Base-by-base conservation (phyloP, 2,888 invertebrate species). In the Drosophila suboccidentalis region DNA sequence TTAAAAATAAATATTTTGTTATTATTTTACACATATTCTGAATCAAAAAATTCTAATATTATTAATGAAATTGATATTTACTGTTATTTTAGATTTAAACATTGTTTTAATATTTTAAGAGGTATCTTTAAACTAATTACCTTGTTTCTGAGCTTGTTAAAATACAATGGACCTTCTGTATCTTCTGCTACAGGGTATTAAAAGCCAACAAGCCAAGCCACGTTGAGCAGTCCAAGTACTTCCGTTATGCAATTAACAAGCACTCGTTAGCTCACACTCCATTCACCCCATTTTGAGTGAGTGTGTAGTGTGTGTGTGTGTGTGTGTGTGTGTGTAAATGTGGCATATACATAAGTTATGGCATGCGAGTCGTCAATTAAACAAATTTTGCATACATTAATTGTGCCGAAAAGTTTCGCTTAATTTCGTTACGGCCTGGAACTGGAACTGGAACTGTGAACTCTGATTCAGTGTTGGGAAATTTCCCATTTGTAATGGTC, bases 321-420 rank as follows among this genome's bases (percentile, higher is more conserved):
- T 59, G 44, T 59, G 55, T 47, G 60, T 38, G 46, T 54, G 49
- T 58, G 39, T 50, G 46, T 44, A 39, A 22, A 15, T 69, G 50
- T 60, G 62, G 50, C 47, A 34, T 49, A 67, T n/a, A n/a, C n/a
- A n/a, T 75, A 76, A 82, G 75, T 78, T 78, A 78, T 85, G 68
- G 78, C 85, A 86, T 85, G 90, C 67, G 67, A 79, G 74, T 72
- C 90, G 80, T 88, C 90, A 90, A 88, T 87, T 90, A 87, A 87
- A 87, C 83, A 87, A 81, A 89, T 83, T 88, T 77, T 73, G 84
- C 87, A 80, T 75, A 68, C 87, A 89, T 86, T 87, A 86, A 87
- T 89, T 86, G 82, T 82, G 85, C 78, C 85, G 62, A 84, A 75
- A 82, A 89, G 63, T 73, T 77, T 74, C 15, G 39, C 10, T 47